Conservation (phyloP, 1,140 invertebrate genomes). For the Cotesia glomerata region DNA sequence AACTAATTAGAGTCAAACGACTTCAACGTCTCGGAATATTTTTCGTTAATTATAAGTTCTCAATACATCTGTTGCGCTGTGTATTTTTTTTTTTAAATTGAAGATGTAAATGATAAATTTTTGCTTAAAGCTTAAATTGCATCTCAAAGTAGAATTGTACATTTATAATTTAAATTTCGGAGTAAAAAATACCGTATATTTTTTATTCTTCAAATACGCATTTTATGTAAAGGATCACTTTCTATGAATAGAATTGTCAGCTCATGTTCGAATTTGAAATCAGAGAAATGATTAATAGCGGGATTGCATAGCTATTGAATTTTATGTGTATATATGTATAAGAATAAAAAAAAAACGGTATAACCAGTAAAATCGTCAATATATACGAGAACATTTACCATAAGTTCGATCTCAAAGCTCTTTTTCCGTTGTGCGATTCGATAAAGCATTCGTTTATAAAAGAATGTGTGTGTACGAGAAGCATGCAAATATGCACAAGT, state of each 20-base stretch:
- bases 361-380: neutral
- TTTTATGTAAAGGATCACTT: neutral
- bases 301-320: constrained; percentile 6
- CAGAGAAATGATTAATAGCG: constrained; percentile 23
- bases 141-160: too few species aligned
- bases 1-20: too few species aligned
- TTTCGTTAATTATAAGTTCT: too few species aligned
- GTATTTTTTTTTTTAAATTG: too few species aligned
- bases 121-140: too few species aligned
- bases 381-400: constrained; percentile 21
- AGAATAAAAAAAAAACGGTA: neutral
- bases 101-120: too few species aligned
- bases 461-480: constrained; percentile 10
- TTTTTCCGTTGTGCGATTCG: constrained; percentile 6
- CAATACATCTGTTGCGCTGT: too few species aligned
- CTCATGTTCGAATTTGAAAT: constrained; percentile 5
- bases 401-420: constrained; percentile 24
- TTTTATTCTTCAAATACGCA: too few species aligned
- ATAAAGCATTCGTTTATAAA: neutral
- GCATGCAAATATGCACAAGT: constrained; percentile 20
- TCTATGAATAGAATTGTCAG: neutral
- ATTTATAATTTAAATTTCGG: too few species aligned
- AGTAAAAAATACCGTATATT: too few species aligned
- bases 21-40: too few species aligned
- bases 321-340: neutral